Conservation (phyloP, 2,888 invertebrate genomes). For the Tenthredo mesomela region DNA sequence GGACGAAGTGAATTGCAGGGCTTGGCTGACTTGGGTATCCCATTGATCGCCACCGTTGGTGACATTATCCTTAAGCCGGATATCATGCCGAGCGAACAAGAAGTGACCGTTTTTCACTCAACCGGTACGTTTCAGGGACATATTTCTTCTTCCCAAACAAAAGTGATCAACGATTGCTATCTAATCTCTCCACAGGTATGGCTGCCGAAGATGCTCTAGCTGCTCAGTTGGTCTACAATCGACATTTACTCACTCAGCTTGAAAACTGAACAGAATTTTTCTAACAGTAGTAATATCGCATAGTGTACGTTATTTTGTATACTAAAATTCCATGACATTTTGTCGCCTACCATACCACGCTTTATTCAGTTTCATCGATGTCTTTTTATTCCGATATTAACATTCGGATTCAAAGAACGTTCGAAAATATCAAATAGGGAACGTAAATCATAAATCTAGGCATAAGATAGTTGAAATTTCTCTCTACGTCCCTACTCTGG, state of each 20-base stretch:
- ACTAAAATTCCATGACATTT: too few species aligned
- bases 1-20: constrained; percentile 80
- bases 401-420: too few species aligned
- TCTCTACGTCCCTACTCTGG: too few species aligned
- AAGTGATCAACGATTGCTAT: constrained; percentile 9
- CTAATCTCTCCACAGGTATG: constrained; percentile 78
- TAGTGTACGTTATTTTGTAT: too few species aligned
- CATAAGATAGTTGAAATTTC: too few species aligned
- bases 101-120: constrained; percentile 83
- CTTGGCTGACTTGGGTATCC: constrained; percentile 78
- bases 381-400: too few species aligned
- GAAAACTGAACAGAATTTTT: not conserved
- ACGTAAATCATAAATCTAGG: too few species aligned
- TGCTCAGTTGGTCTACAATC: constrained; percentile 79
- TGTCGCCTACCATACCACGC: too few species aligned
- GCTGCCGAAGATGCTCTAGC: constrained; percentile 82
- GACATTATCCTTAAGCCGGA: constrained; percentile 78
- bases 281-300: too few species aligned
- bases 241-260: constrained; percentile 2
- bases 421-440: too few species aligned
- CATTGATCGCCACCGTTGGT: constrained; percentile 81
- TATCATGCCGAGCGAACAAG: constrained; percentile 67
- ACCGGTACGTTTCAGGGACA: constrained; percentile 77
- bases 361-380: too few species aligned
- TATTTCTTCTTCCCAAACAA: constrained; percentile 42